Conservation (phyloP, 2,113 vertebrate genomes). For the Cephalopterus ornatus region DNA sequence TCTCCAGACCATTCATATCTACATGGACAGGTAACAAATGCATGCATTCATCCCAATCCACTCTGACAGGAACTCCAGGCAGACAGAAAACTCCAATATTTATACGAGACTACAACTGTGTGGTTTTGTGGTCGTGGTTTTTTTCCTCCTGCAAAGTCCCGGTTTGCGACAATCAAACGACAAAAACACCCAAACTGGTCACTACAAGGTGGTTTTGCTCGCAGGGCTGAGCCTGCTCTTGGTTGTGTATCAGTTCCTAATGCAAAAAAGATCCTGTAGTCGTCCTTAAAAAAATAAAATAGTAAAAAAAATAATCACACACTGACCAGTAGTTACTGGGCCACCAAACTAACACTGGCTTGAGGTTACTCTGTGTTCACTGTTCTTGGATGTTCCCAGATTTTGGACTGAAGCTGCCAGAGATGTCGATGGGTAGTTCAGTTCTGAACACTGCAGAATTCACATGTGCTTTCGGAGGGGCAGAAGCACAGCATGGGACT, state of each 20-base stretch:
- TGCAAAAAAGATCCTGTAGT: constrained; percentile 62
- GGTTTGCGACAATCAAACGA: not conserved
- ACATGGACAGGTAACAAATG: constrained; percentile 70
- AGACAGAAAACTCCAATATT: constrained; percentile 52
- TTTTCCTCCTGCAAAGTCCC: constrained; percentile 51
- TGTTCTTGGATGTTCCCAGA: constrained; percentile 57
- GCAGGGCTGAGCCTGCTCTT: constrained; percentile 19
- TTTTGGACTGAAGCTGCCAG: constrained; percentile 58
- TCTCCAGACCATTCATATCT: constrained; percentile 73
- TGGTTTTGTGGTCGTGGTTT: not conserved
- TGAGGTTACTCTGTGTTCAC: constrained; percentile 57
- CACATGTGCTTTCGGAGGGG: constrained; percentile 50
- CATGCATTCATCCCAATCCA: constrained; percentile 66
- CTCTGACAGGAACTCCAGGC: constrained; percentile 57
- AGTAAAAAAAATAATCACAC: constrained; percentile 42
- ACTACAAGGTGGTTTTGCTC: constrained; percentile 36
- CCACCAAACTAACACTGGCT: constrained; percentile 50
- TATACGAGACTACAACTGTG: constrained; percentile 28
- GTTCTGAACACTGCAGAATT: constrained; percentile 57
- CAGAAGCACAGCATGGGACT: constrained; percentile 53
- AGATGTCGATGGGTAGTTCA: constrained; percentile 32
- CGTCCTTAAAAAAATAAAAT: constrained; percentile 62
- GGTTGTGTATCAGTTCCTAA: constrained; percentile 56
- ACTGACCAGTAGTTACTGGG: constrained; percentile 55
- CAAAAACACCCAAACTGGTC: not conserved